Percentiles rank a stretch among this genome's conserved stretches.
Evolutionary conservation across 1,140 invertebrate species (phyloP).

Genomic region (Drosophila novamexicana): DNA sequence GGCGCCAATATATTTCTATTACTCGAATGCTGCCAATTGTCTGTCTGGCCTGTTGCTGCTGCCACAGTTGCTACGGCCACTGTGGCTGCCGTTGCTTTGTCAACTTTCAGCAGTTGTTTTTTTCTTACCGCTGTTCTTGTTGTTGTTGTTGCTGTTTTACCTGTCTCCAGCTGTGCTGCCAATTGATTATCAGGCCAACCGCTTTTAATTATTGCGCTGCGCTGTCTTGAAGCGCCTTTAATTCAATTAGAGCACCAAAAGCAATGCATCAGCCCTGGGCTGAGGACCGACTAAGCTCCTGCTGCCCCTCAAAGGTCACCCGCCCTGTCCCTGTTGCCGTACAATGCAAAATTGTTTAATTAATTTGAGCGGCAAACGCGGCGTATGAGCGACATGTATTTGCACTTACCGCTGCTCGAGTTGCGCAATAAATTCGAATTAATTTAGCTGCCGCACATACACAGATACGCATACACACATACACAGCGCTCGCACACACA

Average conservation of each 20-base stretch:
- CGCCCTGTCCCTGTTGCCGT: background rate
- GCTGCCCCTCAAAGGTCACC: too few relatives aligned
- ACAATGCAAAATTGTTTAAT: conserved; percentile 55
- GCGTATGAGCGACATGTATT: conserved; percentile 44
- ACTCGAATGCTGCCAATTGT: conserved; percentile 31
- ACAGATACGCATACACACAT: conserved; percentile 1
- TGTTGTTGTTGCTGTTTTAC: conserved; percentile 29
- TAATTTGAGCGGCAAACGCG: conserved; percentile 35
- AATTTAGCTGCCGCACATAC: conserved; percentile 21
- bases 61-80: background rate
- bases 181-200: conserved; percentile 74
- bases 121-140: too few relatives aligned
- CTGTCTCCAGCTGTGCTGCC: conserved; percentile 64
- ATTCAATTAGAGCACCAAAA: conserved; percentile 70
- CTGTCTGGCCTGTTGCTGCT: conserved; percentile 13
- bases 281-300: background rate
- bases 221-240: conserved; percentile 39
- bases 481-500: conserved; percentile 1
- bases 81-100: conserved; percentile 40
- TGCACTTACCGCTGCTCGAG: conserved; percentile 34
- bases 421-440: conserved; percentile 47
- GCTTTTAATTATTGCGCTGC: conserved; percentile 73
- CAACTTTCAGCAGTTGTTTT: conserved; percentile 5
- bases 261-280: conserved; percentile 60
- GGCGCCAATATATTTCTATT: conserved; percentile 77